Evolutionary conservation across 2,113 vertebrate genomes (phyloP), one percentile per base, ranked within the genome.

Genomic region (Cnemophilus loriae): DNA sequence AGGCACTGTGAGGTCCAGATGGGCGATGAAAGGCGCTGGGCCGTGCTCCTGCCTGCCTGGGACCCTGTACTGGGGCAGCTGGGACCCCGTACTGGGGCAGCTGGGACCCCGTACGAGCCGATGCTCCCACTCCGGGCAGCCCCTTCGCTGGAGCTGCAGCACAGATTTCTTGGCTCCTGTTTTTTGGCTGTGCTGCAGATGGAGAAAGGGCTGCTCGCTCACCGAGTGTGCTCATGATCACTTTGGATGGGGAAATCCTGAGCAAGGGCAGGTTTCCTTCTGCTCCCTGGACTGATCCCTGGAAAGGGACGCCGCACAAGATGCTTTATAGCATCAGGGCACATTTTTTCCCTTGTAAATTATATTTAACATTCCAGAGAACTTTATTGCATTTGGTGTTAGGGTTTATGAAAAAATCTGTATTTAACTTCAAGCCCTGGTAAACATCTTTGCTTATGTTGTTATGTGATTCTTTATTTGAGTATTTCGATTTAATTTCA

Each of bases 401-500:
- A 96, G 97, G 86, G 97, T 97, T 97, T 98, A 98, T 97, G 97
- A 97, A 98, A 98, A 98, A 98, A 96, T 96, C 98, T 98, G 98
- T 98, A 98, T 98, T 98, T 98, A 98, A 98, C 98, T 98, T 98
- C 98, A 98, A 98, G 98, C 96, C 97, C 98, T 97, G 97, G 97
- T 98, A 98, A 98, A 98, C 98, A 98, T 97, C 97, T 98, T 97
- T 98, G 98, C 97, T 97, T 97, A 96, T 97, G 98, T 97, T 98
- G 97, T 97, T 97, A 94, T 97, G 97, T 63, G 96, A 96, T 97
- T 98, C 97, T 97, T 98, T 98, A 98, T 98, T 97, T 97, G 98
- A 98, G 97, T 97, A 97, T 98, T 98, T 97, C 96, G 93, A 98
- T 98, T 98, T 98, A 98, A 98, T 98, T 98, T 98, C 98, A 98